Conservation (phyloP, 2,888 invertebrate genomes). For the Aphodius sticticus region DNA sequence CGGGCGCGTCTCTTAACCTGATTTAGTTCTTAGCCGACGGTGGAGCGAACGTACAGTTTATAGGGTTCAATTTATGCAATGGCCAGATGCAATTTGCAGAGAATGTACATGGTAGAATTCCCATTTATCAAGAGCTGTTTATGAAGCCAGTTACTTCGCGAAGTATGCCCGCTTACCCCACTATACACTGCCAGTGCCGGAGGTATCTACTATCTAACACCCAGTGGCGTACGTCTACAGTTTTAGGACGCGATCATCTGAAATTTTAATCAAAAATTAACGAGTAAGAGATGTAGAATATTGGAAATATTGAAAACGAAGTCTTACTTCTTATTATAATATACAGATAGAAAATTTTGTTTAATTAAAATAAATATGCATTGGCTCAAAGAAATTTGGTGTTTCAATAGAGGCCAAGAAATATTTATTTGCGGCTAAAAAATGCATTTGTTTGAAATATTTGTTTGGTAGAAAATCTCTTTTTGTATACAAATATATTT, state of each 20-base stretch:
- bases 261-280: not conserved
- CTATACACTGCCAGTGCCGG: conserved; percentile 42
- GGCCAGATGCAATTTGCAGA: conserved; percentile 59
- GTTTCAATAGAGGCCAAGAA: no score
- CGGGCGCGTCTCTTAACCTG: conserved; percentile 20
- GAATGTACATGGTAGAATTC: conserved; percentile 60
- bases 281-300: no score
- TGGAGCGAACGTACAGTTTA: conserved; percentile 48
- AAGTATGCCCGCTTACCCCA: conserved; percentile 48
- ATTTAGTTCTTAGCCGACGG: conserved; percentile 36
- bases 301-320: no score
- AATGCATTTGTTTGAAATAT: no score
- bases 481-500: no score
- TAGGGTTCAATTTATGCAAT: conserved; percentile 60
- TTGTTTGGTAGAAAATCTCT: no score
- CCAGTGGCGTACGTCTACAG: not conserved
- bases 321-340: no score
- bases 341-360: no score
- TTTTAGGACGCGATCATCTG: not conserved
- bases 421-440: no score
- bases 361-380: no score
- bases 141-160: conserved; percentile 58
- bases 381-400: no score
- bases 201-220: conserved; percentile 11
- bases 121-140: conserved; percentile 58